A percentile compares a stretch with the other conserved stretches of the same genome.
These are phyloP conservation scores for Nerophis ophidion DNA, from an alignment of 2,113 vertebrate species.

Conservation along the genomic window DNA sequence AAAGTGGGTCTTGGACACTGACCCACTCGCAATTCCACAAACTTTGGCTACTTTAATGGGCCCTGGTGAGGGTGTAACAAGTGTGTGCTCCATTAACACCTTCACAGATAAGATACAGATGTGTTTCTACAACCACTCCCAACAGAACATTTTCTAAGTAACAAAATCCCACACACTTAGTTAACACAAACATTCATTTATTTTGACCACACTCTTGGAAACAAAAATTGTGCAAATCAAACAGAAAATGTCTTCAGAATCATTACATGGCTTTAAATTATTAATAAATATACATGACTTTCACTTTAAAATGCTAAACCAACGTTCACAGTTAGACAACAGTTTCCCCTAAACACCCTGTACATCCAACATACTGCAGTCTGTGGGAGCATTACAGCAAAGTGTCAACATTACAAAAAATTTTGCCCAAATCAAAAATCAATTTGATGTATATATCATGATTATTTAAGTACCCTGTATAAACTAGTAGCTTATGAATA, in stretches of 20 bases:
- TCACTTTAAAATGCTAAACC: conserved; percentile 83
- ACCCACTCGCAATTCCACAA: too few relatives aligned
- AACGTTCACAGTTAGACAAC: conserved; percentile 76
- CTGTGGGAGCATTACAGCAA: conserved; percentile 3
- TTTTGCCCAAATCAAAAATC: conserved; percentile 23
- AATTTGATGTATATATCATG: conserved; percentile 5
- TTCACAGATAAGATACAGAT: conserved; percentile 7
- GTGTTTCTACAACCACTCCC: conserved; percentile 29
- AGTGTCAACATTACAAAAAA: conserved; percentile 27
- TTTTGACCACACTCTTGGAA: conserved; percentile 70
- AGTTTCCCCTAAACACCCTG: conserved; percentile 36
- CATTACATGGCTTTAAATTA: conserved; percentile 83
- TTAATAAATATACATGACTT: conserved; percentile 86
- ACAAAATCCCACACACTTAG: conserved; percentile 12
- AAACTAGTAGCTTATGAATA: conserved; percentile 27
- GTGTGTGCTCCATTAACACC: too few relatives aligned
- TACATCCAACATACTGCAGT: conserved; percentile 39
- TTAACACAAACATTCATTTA: conserved; percentile 64
- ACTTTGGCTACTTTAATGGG: too few relatives aligned
- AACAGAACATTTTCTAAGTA: conserved; percentile 23
- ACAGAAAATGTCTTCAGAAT: conserved; percentile 74
- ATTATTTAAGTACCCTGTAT: conserved; percentile 56
- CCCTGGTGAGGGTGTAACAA: too few relatives aligned
- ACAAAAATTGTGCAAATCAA: conserved; percentile 79
- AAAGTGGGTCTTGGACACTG: too few relatives aligned